phyloP scores from a whole-genome alignment of 2,888 invertebrate genomes.

The Metopia argyrocephala region DNA sequence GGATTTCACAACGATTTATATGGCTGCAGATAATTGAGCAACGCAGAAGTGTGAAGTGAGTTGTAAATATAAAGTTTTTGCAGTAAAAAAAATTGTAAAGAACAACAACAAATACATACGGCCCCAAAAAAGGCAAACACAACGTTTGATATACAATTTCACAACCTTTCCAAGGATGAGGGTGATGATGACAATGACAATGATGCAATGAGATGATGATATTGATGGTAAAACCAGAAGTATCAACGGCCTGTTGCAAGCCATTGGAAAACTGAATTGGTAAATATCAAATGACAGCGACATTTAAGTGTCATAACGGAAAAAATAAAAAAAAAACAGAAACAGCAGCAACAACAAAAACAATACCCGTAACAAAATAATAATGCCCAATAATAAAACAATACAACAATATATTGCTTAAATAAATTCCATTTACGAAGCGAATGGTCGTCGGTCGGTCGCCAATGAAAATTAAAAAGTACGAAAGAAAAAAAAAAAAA shows the following conservation, averaged over 20 bases:
- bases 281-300: slow-evolving; percentile 61
- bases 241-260: background rate
- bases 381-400: slow-evolving; percentile 57
- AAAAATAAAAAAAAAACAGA: slow-evolving; percentile 18
- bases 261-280: slow-evolving; percentile 46
- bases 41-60: slow-evolving; percentile 61
- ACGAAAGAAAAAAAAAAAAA: slow-evolving; percentile 6
- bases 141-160: slow-evolving; percentile 53
- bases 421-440: background rate
- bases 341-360: slow-evolving; percentile 18
- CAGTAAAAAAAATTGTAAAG: slow-evolving; percentile 17
- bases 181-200: slow-evolving; percentile 31
- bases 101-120: background rate
- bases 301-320: slow-evolving; percentile 62
- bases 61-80: slow-evolving; percentile 52
- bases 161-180: slow-evolving; percentile 12
- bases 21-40: slow-evolving; percentile 64
- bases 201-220: no score
- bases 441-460: slow-evolving; percentile 33
- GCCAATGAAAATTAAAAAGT: slow-evolving; percentile 37
- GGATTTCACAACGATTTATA: slow-evolving; percentile 63
- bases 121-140: slow-evolving; percentile 23
- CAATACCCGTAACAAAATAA: no score
- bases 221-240: background rate
- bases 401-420: slow-evolving; percentile 53